Percentiles rank a stretch among this genome's conserved stretches.
phyloP scores from a whole-genome alignment of 1,140 invertebrate genomes.

The Atta cephalotes region DNA sequence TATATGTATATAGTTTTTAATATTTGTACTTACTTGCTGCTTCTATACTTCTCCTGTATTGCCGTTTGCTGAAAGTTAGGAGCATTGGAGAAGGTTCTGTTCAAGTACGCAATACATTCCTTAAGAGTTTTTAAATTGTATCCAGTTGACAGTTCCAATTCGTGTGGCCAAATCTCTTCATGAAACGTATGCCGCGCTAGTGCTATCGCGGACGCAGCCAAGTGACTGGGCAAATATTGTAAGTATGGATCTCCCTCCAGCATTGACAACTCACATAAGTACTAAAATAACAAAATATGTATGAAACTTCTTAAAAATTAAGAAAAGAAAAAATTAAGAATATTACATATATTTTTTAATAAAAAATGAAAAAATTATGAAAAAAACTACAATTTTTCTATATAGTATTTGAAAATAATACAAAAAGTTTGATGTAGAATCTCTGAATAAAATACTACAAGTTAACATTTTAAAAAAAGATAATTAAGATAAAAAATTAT shows the following conservation, averaged over 20 bases:
- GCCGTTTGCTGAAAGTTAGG: conserved; percentile 91
- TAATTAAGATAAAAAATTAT: no score
- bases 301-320: background rate
- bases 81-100: conserved; percentile 90
- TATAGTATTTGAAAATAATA: no score
- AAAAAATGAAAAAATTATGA: no score
- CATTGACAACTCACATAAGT: conserved; percentile 94
- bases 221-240: conserved; percentile 93
- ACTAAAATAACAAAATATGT: conserved; percentile 87
- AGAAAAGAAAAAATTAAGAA: background rate
- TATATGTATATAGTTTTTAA: conserved; percentile 1
- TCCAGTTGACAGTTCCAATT: conserved; percentile 89
- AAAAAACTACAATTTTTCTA: no score
- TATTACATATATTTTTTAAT: no score
- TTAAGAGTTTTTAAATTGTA: conserved; percentile 91
- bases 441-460: no score
- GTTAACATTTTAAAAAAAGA: no score
- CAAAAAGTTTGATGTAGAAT: no score
- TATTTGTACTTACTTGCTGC: conserved; percentile 88
- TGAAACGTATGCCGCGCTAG: conserved; percentile 92
- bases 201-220: conserved; percentile 93
- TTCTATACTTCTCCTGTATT: conserved; percentile 94
- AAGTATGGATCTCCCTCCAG: conserved; percentile 95
- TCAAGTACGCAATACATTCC: conserved; percentile 89
- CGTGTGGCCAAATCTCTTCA: conserved; percentile 89